Evolutionary conservation across 1,140 invertebrate species (phyloP), one percentile per base, ranked within the genome.

Genomic region (Sycophila sp.): DNA sequence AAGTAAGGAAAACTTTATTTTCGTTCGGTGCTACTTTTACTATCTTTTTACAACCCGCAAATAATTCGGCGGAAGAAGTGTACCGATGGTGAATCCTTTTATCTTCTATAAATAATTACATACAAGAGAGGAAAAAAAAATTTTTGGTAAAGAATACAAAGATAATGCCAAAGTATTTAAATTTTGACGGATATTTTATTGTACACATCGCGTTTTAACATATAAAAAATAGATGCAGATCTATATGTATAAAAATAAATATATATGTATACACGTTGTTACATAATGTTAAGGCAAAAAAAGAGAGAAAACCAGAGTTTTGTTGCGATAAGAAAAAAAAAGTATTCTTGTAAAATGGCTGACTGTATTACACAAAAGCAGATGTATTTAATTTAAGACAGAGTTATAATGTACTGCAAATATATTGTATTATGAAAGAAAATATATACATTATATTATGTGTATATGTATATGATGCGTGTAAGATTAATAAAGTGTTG

Each of bases 401-500:
- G 66, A 79, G 67, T 73, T 77, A 71, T 64, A 70, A 70, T 58
- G 68, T 77, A 76, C 75, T 76, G 76, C 56, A 75, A 79, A 72
- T 75, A 78, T 70, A 75, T 77, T 78, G 73, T 74, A 80, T 73
- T 65, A 74, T 64, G 47, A 72, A 74, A 76, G 53, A 77, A 69
- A 77, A 68, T 72, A 73, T 76, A 68, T 76, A 75, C 72, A 74
- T 77, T 76, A 79, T 74, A 77, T 77, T 80, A 73, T 75, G 75
- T 76, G 74, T 79, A 78, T 75, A 80, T 79, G 75, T 80, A 77
- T 76, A 78, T 71, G 75, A 80, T 77, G 72, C 75, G 72, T 80
- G 75, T 79, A 69, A 73, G 78, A 80, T 81, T 75, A 81, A 82
- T 81, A 82, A 82, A 82, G 74, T 81, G 78, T 81, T 81, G 76